Conservation (phyloP, 1,140 invertebrate genomes). For the Sycophila sp. region DNA sequence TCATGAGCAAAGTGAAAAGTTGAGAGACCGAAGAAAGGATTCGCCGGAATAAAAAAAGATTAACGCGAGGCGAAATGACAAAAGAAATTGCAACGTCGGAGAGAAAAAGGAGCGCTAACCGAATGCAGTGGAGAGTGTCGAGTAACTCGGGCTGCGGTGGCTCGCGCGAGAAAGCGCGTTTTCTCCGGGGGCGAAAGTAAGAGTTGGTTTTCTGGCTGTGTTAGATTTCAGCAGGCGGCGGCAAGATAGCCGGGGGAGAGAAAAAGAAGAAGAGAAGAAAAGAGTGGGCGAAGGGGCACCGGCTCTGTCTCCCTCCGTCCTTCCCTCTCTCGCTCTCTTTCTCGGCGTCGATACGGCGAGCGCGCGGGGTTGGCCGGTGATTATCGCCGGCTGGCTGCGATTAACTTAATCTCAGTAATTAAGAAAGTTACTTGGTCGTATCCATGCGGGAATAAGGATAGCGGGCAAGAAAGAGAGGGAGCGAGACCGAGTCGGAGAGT, state of each 20-base stretch:
- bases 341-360: constrained; percentile 33
- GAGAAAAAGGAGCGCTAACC: not conserved
- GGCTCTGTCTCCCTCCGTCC: too few relatives aligned
- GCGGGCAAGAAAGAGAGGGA: constrained; percentile 1
- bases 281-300: constrained; percentile 15
- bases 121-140: not conserved
- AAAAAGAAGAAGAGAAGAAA: constrained; percentile 18
- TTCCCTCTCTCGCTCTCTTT: too few relatives aligned
- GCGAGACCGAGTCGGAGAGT: not conserved
- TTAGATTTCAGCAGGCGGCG: not conserved
- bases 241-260: not conserved
- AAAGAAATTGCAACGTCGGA: too few relatives aligned
- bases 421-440: constrained; percentile 62
- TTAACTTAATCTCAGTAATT: constrained; percentile 65
- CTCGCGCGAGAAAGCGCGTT: not conserved
- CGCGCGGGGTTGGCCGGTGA: constrained; percentile 47
- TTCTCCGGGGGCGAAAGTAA: constrained; percentile 10
- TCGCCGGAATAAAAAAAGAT: too few relatives aligned
- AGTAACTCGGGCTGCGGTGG: not conserved
- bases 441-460: constrained; percentile 57
- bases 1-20: too few relatives aligned
- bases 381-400: constrained; percentile 60
- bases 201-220: not conserved
- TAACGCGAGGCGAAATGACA: too few relatives aligned
- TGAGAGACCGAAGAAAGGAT: not conserved